A percentile compares a stretch with the other conserved stretches of the same genome.
Conservation (phyloP, 2,113 vertebrate species). For the Sinocyclocheilus anshuiensis region DNA sequence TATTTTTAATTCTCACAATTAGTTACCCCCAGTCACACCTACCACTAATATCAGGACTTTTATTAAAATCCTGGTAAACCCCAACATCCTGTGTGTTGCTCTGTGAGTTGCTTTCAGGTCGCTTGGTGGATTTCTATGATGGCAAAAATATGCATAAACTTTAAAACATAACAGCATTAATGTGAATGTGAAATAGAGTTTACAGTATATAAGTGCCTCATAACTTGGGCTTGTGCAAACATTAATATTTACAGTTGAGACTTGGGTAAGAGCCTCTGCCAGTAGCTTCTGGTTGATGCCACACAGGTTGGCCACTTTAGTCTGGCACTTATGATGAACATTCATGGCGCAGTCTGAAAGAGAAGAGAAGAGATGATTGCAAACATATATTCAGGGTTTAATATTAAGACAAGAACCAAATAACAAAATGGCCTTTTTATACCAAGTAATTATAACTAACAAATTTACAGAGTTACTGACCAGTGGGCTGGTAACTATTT, state of each 20-base stretch:
- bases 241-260: conserved; percentile 79
- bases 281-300: conserved; percentile 98
- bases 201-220: neutral
- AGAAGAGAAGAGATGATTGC: neutral
- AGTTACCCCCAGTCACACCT: conserved; percentile 44
- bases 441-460: neutral
- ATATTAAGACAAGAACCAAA: neutral
- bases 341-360: conserved; percentile 92
- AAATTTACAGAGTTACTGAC: neutral
- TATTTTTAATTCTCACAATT: neutral
- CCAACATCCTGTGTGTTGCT: conserved; percentile 76
- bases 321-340: conserved; percentile 89
- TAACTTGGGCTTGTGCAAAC: neutral
- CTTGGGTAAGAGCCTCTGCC: conserved; percentile 91
- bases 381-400: neutral
- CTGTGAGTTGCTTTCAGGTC: conserved; percentile 71
- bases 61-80: conserved; percentile 82
- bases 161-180: neutral
- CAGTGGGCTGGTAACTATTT: neutral
- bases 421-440: neutral
- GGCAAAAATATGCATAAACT: neutral
- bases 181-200: neutral
- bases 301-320: conserved; percentile 95
- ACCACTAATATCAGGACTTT: conserved; percentile 65
- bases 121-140: conserved; percentile 80